A percentile compares a stretch with the other conserved stretches of the same genome.
These are phyloP conservation scores for Limnephilus marmoratus DNA, from an alignment of 2,888 invertebrate genomes.

Conservation along the genomic window DNA sequence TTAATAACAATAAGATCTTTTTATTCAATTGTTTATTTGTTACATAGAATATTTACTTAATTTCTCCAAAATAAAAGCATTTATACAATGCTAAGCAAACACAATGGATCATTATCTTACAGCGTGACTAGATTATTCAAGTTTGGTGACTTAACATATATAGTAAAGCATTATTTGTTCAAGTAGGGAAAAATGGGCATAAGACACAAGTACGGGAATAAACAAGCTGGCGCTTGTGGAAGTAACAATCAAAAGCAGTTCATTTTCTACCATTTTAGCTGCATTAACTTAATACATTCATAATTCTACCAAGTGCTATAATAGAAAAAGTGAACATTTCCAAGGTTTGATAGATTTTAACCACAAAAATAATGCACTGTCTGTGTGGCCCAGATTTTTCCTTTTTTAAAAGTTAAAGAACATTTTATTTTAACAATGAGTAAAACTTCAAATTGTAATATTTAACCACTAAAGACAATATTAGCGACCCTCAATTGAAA, in stretches of 20 bases:
- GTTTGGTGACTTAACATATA: neutral
- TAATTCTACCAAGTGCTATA: neutral
- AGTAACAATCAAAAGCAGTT: neutral
- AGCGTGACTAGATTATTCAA: neutral
- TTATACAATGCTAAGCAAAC: neutral
- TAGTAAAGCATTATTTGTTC: neutral
- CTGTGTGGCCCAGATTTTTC: neutral
- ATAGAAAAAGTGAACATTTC: neutral
- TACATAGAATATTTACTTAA: neutral
- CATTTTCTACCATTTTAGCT: neutral
- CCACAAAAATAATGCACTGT: neutral
- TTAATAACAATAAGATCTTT: neutral
- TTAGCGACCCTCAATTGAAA: too few species aligned
- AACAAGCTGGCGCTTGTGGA: neutral
- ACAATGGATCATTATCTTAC: neutral
- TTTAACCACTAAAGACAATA: too few species aligned
- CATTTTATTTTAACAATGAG: too few species aligned
- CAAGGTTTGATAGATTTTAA: neutral
- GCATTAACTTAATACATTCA: neutral
- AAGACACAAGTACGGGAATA: neutral
- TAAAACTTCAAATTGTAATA: too few species aligned
- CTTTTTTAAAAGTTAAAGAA: too few species aligned
- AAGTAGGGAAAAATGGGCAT: neutral
- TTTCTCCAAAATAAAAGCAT: neutral
- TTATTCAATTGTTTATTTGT: neutral